Conservation (phyloP, 2,888 invertebrate species). For the Eilema caniola region DNA sequence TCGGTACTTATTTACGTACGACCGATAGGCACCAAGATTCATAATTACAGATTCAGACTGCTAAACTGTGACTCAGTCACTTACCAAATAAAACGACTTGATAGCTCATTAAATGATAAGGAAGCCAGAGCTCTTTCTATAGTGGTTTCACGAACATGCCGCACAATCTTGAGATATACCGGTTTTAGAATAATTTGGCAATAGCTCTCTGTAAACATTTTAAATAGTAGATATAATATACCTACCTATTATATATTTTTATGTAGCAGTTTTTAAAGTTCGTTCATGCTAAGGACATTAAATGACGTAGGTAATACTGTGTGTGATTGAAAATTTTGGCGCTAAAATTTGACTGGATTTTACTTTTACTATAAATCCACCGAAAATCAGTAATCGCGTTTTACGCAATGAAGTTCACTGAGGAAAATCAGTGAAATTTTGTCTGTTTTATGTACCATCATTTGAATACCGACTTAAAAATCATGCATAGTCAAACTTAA, state of each 20-base stretch:
- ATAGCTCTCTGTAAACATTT: slow-evolving; percentile 13
- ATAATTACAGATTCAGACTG: slow-evolving; percentile 37
- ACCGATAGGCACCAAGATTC: slow-evolving; percentile 22
- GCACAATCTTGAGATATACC: slow-evolving; percentile 27
- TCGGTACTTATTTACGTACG: not conserved
- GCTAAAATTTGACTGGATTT: not conserved
- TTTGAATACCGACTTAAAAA: not conserved
- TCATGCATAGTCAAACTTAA: not conserved
- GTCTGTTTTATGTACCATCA: not conserved
- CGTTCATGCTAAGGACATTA: not conserved
- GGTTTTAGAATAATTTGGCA: slow-evolving; percentile 30
- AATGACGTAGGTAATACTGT: too few species aligned
- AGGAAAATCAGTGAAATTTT: not conserved
- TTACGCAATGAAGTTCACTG: not conserved
- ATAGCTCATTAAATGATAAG: slow-evolving; percentile 11
- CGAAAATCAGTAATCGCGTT: not conserved
- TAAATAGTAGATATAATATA: not conserved
- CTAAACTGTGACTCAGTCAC: slow-evolving; percentile 34
- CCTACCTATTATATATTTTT: not conserved
- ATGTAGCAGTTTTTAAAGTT: not conserved
- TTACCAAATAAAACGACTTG: slow-evolving; percentile 26
- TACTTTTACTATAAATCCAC: too few species aligned
- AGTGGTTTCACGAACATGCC: slow-evolving; percentile 15
- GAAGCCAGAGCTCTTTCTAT: slow-evolving; percentile 30
- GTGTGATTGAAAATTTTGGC: not conserved